phyloP scores from a whole-genome alignment of 2,113 vertebrate genomes.

The Lathamus discolor region DNA sequence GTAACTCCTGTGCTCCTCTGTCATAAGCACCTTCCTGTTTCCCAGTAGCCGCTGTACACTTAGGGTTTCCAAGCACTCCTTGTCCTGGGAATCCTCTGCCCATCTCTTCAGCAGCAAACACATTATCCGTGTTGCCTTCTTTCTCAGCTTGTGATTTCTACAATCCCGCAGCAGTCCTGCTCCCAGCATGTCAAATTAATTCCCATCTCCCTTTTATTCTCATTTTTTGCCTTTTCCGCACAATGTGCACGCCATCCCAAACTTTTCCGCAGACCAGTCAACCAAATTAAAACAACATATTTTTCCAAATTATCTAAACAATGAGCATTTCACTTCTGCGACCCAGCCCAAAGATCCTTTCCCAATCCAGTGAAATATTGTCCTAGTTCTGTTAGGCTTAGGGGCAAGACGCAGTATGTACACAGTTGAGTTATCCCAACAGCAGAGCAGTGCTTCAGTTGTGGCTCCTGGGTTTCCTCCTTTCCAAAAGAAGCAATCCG shows the following conservation, averaged over 20 bases:
- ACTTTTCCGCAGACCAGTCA: slow-evolving; percentile 33
- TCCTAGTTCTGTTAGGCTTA: background rate
- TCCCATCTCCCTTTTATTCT: slow-evolving; percentile 30
- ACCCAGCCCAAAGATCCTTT: background rate
- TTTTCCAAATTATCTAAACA: slow-evolving; percentile 27
- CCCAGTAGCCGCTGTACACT: background rate
- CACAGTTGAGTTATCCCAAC: background rate
- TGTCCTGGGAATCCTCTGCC: background rate
- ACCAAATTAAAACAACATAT: slow-evolving; percentile 29
- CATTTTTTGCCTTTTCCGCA: slow-evolving; percentile 5
- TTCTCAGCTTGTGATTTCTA: background rate
- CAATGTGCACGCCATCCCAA: slow-evolving; percentile 37
- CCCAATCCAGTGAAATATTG: background rate
- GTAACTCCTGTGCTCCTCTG: background rate
- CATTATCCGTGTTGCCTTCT: background rate
- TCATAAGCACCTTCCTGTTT: background rate
- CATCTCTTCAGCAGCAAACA: background rate
- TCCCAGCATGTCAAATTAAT: background rate
- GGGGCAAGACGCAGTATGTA: background rate
- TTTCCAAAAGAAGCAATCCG: slow-evolving; percentile 6
- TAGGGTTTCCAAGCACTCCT: background rate
- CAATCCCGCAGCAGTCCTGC: background rate
- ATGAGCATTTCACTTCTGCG: slow-evolving; percentile 33
- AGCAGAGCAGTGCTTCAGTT: slow-evolving; percentile 2
- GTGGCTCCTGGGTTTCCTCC: slow-evolving; percentile 47